Evolutionary conservation across 2,888 invertebrate species (phyloP), one percentile per base, ranked within the genome.

Genomic region (Clivina fossor): DNA sequence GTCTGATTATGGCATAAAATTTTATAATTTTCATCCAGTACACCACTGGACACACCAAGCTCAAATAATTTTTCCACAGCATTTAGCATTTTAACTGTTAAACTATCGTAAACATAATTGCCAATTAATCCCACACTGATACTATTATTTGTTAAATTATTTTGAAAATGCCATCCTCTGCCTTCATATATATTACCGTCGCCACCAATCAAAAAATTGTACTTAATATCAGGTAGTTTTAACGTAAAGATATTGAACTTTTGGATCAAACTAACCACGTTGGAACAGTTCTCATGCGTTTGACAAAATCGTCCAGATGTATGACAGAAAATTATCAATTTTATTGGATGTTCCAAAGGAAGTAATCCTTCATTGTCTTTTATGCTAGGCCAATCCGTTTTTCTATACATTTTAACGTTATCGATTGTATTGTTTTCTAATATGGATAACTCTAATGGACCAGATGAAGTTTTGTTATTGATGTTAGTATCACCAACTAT

Each of bases 111-210:
- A 33, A 71, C 66, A 61, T 69, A 79, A 65, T 78, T 74, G 11
- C 80, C 80, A 66, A 79, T 74, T 61, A 79, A 75, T 53, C 73
- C 72, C 33, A 80, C 69, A 3, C 73, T 74, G 56, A 80, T 68
- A 41, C 75, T 72, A 46, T 72, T 71, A 40, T 65, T 66, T 9
- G 74, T 72, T 65, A 80, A 79, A 24, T 78, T 75, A 56, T 81
- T 82, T 41, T 74, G 73, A 33, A 70, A 71, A 55, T 74, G 71
- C 79, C 76, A 80, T 58, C 78, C 79, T 54, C 79, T 71, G 18
- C 78, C 80, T 47, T 75, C 75, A 63, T 79, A 80, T 22, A 79
- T 68, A 57, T 74, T 74, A 4, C 78, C 80, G 68, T 82, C 81
- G 22, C 77, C 76, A 4, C 80, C 81, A 48, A 83, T 73, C 61